phyloP scores from a whole-genome alignment of 1,140 invertebrate species.

The Dinoponera quadriceps region DNA sequence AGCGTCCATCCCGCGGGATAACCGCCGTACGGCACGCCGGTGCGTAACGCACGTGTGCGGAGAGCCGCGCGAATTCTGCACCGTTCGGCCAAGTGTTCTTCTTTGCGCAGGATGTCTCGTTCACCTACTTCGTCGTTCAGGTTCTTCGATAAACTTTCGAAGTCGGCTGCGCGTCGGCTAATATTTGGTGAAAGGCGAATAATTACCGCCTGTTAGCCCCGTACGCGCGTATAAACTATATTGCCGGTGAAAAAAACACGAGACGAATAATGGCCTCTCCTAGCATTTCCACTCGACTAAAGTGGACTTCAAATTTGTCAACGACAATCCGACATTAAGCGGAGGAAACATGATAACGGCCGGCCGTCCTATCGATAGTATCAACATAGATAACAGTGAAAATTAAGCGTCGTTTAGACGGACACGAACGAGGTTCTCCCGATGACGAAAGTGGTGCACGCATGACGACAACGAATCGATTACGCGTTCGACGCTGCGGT shows the following conservation, averaged over 20 bases:
- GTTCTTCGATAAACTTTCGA: neutral
- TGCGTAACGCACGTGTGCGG: neutral
- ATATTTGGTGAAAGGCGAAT: neutral
- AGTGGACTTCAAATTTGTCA: conserved; percentile 1
- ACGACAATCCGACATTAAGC: neutral
- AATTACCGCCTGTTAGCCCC: neutral
- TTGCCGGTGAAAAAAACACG: neutral
- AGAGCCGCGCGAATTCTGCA: conserved; percentile 21
- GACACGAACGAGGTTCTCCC: neutral
- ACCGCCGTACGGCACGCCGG: too few species aligned
- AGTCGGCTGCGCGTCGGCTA: neutral
- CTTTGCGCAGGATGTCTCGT: neutral
- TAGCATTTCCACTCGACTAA: neutral
- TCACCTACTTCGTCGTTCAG: conserved; percentile 1
- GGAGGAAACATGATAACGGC: neutral
- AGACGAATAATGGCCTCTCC: neutral
- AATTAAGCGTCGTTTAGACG: neutral
- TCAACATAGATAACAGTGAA: conserved; percentile 25
- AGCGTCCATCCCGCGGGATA: conserved; percentile 20
- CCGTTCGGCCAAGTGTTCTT: conserved; percentile 21
- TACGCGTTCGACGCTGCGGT: neutral
- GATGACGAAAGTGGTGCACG: neutral
- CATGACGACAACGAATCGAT: neutral
- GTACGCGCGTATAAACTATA: too few species aligned
- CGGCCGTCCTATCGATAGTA: conserved; percentile 2